Evolutionary conservation across 2,888 invertebrate genomes (phyloP).

Genomic region (Anoplius nigerrimus): DNA sequence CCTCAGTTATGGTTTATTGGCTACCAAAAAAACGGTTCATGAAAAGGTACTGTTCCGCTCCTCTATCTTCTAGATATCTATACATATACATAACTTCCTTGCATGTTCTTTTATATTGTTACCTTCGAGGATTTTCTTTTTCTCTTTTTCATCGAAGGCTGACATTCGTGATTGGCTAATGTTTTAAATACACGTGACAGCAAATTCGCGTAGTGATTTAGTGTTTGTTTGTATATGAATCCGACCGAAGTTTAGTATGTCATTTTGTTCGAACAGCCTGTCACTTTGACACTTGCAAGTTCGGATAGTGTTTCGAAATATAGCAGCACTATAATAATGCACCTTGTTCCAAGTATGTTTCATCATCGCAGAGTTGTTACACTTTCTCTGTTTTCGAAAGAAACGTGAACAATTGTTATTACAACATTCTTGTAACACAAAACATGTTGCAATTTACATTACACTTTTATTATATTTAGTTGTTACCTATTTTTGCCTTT

Average conservation of each 20-base stretch:
- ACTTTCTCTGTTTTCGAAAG: too few relatives aligned
- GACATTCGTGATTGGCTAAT: neutral
- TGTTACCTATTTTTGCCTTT: neutral
- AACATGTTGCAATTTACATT: neutral
- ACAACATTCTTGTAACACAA: too few relatives aligned
- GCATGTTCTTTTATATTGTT: slow-evolving; percentile 3
- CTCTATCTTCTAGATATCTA: neutral
- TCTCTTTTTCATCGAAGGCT: too few relatives aligned
- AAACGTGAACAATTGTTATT: too few relatives aligned
- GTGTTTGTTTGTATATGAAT: neutral
- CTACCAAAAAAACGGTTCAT: slow-evolving; percentile 64
- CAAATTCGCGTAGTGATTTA: neutral
- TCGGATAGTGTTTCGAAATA: neutral
- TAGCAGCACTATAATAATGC: neutral
- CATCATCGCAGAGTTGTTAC: too few relatives aligned
- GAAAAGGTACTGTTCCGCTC: slow-evolving; percentile 60
- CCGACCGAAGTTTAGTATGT: too few relatives aligned
- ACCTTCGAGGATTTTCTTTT: neutral
- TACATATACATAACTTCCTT: neutral
- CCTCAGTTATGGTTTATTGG: slow-evolving; percentile 81
- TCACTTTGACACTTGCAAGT: neutral
- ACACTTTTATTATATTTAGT: neutral
- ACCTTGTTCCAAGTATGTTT: slow-evolving; percentile 1
- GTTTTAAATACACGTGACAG: too few relatives aligned
- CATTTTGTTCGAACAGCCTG: too few relatives aligned